Evolutionary conservation across 2,797 vertebrate genomes (phyloP).

Genomic region (Odontamblyopus lacepedii): DNA sequence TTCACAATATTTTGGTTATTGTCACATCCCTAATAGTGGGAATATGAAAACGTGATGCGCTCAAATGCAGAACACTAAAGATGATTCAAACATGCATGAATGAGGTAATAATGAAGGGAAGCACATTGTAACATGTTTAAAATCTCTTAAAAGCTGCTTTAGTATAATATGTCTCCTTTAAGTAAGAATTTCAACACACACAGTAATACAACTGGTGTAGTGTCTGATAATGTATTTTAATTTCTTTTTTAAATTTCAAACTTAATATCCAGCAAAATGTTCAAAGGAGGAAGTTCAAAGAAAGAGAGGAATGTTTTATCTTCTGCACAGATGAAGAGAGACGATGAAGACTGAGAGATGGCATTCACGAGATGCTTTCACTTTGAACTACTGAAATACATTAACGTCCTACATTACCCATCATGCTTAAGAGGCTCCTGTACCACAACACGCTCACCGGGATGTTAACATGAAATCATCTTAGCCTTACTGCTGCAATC

Average conservation of each 20-base stretch:
- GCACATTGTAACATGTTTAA: neutral
- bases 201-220: neutral
- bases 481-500: neutral
- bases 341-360: neutral
- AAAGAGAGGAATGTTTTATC: conserved; percentile 6
- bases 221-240: neutral
- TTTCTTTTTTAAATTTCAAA: neutral
- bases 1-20: no score
- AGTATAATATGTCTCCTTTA: neutral
- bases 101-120: neutral
- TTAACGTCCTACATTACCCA: neutral
- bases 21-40: no score
- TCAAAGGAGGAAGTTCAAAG: conserved; percentile 5
- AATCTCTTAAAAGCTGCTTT: neutral
- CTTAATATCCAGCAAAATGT: neutral
- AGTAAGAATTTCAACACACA: no score
- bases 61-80: neutral
- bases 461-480: neutral
- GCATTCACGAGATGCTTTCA: neutral
- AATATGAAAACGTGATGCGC: neutral
- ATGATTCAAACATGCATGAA: neutral
- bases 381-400: neutral
- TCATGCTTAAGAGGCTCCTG: neutral
- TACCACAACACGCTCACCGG: neutral
- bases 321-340: neutral